These are phyloP conservation scores for Austrofundulus limnaeus DNA, from an alignment of 2,113 vertebrate genomes.

Conservation along the genomic window DNA sequence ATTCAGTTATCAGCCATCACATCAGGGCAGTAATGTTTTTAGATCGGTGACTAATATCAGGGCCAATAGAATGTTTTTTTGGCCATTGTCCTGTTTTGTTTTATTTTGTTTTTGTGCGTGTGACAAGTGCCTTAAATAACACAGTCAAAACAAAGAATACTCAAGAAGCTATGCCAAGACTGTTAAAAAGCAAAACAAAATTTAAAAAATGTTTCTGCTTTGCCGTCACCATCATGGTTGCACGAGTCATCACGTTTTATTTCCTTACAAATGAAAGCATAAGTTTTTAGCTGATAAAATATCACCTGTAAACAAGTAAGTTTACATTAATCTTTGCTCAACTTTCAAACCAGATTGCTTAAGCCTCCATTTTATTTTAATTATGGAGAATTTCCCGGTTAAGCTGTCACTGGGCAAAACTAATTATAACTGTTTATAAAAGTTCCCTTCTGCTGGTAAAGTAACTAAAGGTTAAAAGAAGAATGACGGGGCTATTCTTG, in stretches of 20 bases:
- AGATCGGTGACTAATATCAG: neutral
- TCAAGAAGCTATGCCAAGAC: neutral
- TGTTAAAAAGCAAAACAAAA: no score
- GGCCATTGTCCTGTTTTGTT: neutral
- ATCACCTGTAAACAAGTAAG: no score
- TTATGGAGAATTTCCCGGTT: neutral
- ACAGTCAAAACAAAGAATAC: neutral
- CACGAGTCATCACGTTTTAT: no score
- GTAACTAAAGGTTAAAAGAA: neutral
- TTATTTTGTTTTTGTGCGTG: neutral
- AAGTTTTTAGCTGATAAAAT: no score
- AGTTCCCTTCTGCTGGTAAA: neutral
- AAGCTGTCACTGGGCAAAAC: neutral
- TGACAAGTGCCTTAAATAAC: neutral
- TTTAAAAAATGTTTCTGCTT: no score
- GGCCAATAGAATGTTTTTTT: neutral
- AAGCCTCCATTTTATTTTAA: neutral
- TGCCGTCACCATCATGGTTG: no score
- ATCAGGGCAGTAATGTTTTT: slow-evolving; percentile 73
- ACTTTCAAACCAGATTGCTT: no score
- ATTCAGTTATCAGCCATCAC: neutral
- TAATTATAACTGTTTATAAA: neutral
- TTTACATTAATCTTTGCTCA: no score
- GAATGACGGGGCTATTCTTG: neutral
- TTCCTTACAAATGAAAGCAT: no score